Evolutionary conservation across 2,888 invertebrate genomes (phyloP).

Genomic region (Abrostola triplasia): DNA sequence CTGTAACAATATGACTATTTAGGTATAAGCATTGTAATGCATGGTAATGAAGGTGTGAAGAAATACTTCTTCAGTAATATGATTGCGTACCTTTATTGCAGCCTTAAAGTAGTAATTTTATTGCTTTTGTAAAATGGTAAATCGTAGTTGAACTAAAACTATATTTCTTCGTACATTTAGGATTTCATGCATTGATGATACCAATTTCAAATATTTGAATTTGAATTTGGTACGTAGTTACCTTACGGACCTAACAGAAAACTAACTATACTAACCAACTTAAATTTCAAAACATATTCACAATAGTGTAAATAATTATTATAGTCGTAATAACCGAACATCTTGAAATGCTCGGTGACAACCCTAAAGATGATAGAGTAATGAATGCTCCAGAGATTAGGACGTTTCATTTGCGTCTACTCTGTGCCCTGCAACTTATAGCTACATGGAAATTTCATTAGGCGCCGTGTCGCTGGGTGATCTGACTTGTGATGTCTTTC

Average conservation of each 20-base stretch:
- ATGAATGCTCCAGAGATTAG: slow-evolving; percentile 58
- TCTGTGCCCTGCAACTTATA: slow-evolving; percentile 41
- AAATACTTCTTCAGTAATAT: too few species aligned
- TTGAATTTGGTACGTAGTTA: too few species aligned
- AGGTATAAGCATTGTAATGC: too few species aligned
- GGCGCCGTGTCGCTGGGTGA: slow-evolving; percentile 34
- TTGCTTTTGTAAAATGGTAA: too few species aligned
- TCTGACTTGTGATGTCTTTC: slow-evolving; percentile 25
- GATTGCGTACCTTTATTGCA: too few species aligned
- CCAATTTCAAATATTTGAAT: too few species aligned
- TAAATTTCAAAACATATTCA: not conserved
- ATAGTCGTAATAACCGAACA: too few species aligned
- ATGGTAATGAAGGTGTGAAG: too few species aligned
- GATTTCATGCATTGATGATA: too few species aligned
- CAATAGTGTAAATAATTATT: not conserved
- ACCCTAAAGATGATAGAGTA: slow-evolving; percentile 41
- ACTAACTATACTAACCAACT: not conserved
- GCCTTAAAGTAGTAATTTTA: too few species aligned
- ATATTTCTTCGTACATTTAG: not conserved
- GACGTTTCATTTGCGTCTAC: slow-evolving; percentile 45
- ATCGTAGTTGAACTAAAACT: not conserved
- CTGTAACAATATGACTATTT: too few species aligned
- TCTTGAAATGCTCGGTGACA: not conserved
- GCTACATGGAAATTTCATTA: slow-evolving; percentile 76
- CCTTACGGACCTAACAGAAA: not conserved